phyloP scores from a whole-genome alignment of 1,140 invertebrate genomes.

The Anadara kagoshimensis region DNA sequence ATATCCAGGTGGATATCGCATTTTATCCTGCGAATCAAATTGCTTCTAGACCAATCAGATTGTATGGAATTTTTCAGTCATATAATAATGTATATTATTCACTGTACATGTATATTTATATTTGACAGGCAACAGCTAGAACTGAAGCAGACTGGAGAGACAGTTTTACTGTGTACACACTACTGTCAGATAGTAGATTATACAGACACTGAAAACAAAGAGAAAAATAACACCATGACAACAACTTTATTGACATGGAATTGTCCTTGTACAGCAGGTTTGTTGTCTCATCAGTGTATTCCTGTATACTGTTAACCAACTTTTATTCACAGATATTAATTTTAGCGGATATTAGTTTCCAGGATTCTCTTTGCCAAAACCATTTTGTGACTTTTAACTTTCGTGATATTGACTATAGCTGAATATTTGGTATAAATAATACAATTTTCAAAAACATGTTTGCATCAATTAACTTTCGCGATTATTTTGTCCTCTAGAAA shows the following conservation, averaged over 20 bases:
- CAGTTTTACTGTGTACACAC: conserved; percentile 31
- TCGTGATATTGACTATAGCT: too few relatives aligned
- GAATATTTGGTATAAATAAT: too few relatives aligned
- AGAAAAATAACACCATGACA: neutral
- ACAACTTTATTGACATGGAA: conserved; percentile 9
- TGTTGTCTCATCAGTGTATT: neutral
- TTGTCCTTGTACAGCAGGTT: conserved; percentile 35
- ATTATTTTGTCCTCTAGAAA: too few relatives aligned
- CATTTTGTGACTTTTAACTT: too few relatives aligned
- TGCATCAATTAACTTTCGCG: too few relatives aligned
- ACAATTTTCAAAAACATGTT: too few relatives aligned
- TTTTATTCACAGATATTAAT: neutral
- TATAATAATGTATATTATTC: neutral
- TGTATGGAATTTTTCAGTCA: neutral
- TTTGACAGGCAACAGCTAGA: conserved; percentile 30
- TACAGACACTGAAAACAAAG: neutral
- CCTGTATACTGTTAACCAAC: too few relatives aligned
- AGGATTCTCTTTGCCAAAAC: too few relatives aligned
- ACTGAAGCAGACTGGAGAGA: conserved; percentile 10
- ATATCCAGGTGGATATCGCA: too few relatives aligned
- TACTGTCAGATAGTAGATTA: conserved; percentile 11
- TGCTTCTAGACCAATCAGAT: neutral
- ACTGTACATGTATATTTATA: neutral
- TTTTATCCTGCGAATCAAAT: too few relatives aligned
- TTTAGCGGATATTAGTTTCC: too few relatives aligned